Evolutionary conservation across 2,888 invertebrate genomes (phyloP).

Genomic region (Yponomeuta cagnagella): DNA sequence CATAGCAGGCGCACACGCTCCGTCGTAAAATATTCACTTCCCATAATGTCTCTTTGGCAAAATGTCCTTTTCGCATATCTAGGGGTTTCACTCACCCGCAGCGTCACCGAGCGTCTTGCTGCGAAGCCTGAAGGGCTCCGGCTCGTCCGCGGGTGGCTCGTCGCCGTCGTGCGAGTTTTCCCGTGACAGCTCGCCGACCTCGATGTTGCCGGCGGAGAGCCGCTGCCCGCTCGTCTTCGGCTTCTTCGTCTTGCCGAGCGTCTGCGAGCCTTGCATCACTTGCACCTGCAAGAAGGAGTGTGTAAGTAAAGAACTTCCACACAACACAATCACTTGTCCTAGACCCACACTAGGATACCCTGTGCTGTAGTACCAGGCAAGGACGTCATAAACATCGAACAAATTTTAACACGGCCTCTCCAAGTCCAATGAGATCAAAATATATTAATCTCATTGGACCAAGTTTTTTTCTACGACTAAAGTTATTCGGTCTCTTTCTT

Average conservation of each 20-base stretch:
- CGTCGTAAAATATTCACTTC: too few species aligned
- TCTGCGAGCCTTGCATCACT: slow-evolving; percentile 86
- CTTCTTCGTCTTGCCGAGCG: slow-evolving; percentile 87
- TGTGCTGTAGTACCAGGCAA: background rate
- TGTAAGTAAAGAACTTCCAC: background rate
- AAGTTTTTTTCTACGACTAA: too few species aligned
- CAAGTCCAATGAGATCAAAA: too few species aligned
- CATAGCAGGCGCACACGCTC: too few species aligned
- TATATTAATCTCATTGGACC: too few species aligned
- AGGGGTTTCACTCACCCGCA: slow-evolving; percentile 69
- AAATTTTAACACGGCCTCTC: too few species aligned
- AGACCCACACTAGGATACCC: background rate
- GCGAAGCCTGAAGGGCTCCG: slow-evolving; percentile 82
- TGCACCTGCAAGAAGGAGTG: slow-evolving; percentile 60
- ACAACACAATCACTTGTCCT: too few species aligned
- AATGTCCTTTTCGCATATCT: background rate
- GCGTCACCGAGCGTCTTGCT: slow-evolving; percentile 95
- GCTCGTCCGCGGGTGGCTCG: slow-evolving; percentile 50
- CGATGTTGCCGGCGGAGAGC: slow-evolving; percentile 89
- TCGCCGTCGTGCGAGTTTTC: slow-evolving; percentile 83
- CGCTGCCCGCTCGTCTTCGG: slow-evolving; percentile 86
- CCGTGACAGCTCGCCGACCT: slow-evolving; percentile 84
- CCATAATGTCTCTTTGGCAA: background rate
- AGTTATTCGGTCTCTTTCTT: too few species aligned
- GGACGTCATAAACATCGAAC: too few species aligned